Base-by-base conservation (phyloP, 2,113 vertebrate genomes). In the Colistium nudipinnis region DNA sequence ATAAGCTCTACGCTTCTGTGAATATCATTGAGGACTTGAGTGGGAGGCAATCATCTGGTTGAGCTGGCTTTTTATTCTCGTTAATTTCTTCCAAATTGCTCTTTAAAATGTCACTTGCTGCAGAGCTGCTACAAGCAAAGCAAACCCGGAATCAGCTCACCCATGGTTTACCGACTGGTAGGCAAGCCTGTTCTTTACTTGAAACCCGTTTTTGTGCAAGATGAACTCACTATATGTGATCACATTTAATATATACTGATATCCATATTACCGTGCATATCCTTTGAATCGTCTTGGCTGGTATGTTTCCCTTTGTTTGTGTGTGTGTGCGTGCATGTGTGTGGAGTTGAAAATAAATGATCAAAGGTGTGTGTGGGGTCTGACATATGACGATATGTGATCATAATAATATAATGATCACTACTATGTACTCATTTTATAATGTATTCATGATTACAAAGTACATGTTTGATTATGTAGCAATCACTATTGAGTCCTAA, bases 91-190 rank as follows among this genome's bases (percentile, higher is more conserved):
- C n/a, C 55, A 82, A 84, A 78, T 68, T 83, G 53, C 72, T 81
- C 59, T 85, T 80, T 74, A 76, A 84, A 88, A 90, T 87, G 81
- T 88, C 86, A 85, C 60, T 0, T 54, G 41, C 79, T 76, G 52
- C 76, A 75, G 64, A 73, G 65, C 48, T 16, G 41, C 60, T 61
- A 51, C 16, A 7, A 48, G 55, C 65, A 45, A 56, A 45, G 53
- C 30, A 30, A 69, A 72, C 38, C 78, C 9, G 36, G 36, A 13
- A 39, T 4, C 4, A 39, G 31, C 4, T 33, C 31, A 33, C 9
- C 31, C 31, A 33, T 33, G 31, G 31, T 33, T 33, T 33, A 33
- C 31, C 9, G 31, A 9, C 9, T 33, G n/a, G n/a, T n/a, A n/a
- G n/a, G n/a, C n/a, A n/a, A 30, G 52, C 63, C 38, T 60, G 27